These are phyloP conservation scores for Sepioteuthis lessoniana DNA, from an alignment of 2,888 invertebrate genomes.

Conservation along the genomic window DNA sequence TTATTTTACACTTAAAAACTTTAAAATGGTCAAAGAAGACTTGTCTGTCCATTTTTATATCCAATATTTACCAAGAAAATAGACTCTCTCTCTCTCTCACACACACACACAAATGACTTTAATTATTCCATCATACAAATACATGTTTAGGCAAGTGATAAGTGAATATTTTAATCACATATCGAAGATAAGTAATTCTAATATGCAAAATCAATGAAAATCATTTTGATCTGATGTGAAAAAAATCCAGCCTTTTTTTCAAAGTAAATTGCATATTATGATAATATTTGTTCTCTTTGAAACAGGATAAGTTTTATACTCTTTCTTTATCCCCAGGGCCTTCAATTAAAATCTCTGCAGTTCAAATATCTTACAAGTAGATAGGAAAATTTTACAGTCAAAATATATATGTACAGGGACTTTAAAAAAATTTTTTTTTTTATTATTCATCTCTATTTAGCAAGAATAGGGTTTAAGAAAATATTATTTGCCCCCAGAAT, in stretches of 20 bases:
- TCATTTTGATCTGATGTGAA: neutral
- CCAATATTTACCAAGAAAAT: neutral
- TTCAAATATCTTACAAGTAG: neutral
- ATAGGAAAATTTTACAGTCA: neutral
- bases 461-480: constrained; percentile 15
- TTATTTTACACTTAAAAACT: neutral
- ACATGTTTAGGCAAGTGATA: neutral
- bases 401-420: constrained; percentile 20
- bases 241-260: neutral
- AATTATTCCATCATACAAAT: neutral
- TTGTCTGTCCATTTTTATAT: neutral
- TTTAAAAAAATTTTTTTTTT: neutral
- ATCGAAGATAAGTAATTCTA: neutral
- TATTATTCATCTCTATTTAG: neutral
- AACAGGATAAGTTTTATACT: neutral
- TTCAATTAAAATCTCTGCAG: neutral
- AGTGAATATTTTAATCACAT: neutral
- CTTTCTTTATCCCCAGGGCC: neutral
- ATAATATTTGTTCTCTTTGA: neutral
- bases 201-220: neutral
- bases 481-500: constrained; percentile 33
- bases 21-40: neutral
- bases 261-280: neutral
- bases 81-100: neutral
- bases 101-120: neutral